Conservation (phyloP, 2,113 vertebrate species). For the Chaenogobius annularis region DNA sequence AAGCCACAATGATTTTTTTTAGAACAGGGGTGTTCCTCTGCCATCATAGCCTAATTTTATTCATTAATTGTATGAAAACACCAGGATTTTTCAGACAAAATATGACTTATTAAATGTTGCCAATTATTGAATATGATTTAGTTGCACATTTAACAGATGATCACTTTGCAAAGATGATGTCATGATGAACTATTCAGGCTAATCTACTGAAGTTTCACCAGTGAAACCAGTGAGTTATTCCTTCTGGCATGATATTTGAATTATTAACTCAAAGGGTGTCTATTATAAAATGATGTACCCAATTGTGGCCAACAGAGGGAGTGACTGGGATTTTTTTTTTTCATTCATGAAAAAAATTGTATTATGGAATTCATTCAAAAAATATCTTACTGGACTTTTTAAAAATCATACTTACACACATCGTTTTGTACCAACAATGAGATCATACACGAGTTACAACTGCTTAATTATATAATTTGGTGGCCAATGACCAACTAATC, state of each 20-base stretch:
- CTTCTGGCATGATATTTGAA: slow-evolving; percentile 21
- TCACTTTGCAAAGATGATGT: not conserved
- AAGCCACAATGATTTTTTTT: slow-evolving; percentile 32
- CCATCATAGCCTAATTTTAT: not conserved
- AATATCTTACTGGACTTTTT: not conserved
- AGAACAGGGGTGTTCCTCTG: slow-evolving; percentile 36
- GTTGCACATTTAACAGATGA: not conserved
- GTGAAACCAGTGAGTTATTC: slow-evolving; percentile 5
- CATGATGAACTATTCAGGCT: not conserved
- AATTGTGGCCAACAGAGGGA: slow-evolving; percentile 45
- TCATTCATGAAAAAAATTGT: slow-evolving; percentile 53
- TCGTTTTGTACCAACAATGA: not conserved
- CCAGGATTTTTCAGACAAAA: not conserved
- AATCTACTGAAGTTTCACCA: slow-evolving; percentile 3
- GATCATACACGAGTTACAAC: not conserved
- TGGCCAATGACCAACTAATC: too few relatives aligned
- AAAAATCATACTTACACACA: not conserved
- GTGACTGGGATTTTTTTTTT: slow-evolving; percentile 34
- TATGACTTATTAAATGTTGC: not conserved
- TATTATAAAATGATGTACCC: not conserved
- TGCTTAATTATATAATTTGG: not conserved
- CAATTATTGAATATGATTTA: not conserved
- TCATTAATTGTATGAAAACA: not conserved
- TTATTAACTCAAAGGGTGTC: slow-evolving; percentile 18
- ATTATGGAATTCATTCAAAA: slow-evolving; percentile 47